These are phyloP conservation scores for Macrocentrus cingulum DNA, from an alignment of 1,140 invertebrate genomes.

Conservation along the genomic window DNA sequence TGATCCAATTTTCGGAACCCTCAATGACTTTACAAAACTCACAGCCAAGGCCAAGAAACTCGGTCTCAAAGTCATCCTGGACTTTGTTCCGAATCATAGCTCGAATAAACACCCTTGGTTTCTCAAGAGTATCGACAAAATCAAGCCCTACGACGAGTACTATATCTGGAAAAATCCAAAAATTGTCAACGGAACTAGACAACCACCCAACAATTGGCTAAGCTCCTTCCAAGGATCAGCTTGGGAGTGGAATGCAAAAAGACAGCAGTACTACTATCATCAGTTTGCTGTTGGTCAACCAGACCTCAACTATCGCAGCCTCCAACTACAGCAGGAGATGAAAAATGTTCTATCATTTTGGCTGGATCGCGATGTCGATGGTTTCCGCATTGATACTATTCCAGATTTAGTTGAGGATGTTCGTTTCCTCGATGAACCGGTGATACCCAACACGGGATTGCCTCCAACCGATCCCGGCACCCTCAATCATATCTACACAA, in stretches of 20 bases:
- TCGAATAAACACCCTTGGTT: conserved; percentile 74
- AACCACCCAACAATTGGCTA: conserved; percentile 51
- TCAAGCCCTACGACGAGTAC: conserved; percentile 66
- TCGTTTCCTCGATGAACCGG: conserved; percentile 62
- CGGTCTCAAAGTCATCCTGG: conserved; percentile 65
- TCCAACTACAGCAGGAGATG: conserved; percentile 62
- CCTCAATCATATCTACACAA: conserved; percentile 45
- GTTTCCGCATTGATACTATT: conserved; percentile 70
- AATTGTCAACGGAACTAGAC: conserved; percentile 42
- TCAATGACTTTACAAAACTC: conserved; percentile 58
- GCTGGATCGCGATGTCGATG: conserved; percentile 70
- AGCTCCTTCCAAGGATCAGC: conserved; percentile 55
- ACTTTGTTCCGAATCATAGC: conserved; percentile 78
- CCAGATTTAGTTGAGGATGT: conserved; percentile 62
- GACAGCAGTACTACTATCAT: conserved; percentile 66
- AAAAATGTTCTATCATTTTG: conserved; percentile 64
- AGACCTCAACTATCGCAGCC: conserved; percentile 71
- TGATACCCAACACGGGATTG: conserved; percentile 46
- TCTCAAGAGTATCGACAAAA: conserved; percentile 59
- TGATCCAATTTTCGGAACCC: conserved; percentile 56
- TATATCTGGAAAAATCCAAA: conserved; percentile 69
- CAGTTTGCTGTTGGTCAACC: conserved; percentile 66
- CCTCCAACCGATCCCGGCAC: conserved; percentile 53
- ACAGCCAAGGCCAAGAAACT: conserved; percentile 33
- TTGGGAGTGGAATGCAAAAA: conserved; percentile 61